phyloP scores from a whole-genome alignment of 2,888 invertebrate genomes.

The Amphipyra tragopoginis region DNA sequence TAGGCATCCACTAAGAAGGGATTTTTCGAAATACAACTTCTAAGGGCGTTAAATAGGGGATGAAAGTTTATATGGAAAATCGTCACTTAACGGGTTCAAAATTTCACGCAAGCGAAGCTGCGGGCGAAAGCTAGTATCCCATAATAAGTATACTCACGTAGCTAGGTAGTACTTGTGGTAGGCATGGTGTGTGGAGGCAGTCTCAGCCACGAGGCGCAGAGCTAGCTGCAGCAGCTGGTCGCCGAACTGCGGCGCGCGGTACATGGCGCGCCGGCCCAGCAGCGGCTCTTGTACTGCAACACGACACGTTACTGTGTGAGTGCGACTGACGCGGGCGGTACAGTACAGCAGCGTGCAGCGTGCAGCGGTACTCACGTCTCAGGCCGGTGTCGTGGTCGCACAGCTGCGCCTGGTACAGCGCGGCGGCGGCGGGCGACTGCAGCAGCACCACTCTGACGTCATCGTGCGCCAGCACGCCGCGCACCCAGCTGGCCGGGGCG shows the following conservation, averaged over 20 bases:
- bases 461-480: slow-evolving; percentile 45
- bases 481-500: slow-evolving; percentile 67
- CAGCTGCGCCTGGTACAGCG: slow-evolving; percentile 43
- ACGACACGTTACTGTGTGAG: not conserved
- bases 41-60: no score
- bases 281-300: slow-evolving; percentile 68
- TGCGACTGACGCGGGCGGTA: no score
- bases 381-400: slow-evolving; percentile 3
- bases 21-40: no score
- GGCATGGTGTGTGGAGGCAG: slow-evolving; percentile 46
- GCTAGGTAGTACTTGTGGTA: slow-evolving; percentile 79
- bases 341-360: no score
- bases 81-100: no score
- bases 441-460: slow-evolving; percentile 72
- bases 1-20: no score
- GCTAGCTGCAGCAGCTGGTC: slow-evolving; percentile 75
- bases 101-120: no score
- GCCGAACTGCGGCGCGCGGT: slow-evolving; percentile 70
- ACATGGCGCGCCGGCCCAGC: slow-evolving; percentile 64
- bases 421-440: slow-evolving; percentile 76
- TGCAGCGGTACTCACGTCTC: slow-evolving; percentile 41
- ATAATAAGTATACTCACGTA: slow-evolving; percentile 67
- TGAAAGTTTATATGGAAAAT: no score
- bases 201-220: slow-evolving; percentile 69
- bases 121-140: no score